phyloP scores from a whole-genome alignment of 2,888 invertebrate species.

The Dinocampus coccinellae region DNA sequence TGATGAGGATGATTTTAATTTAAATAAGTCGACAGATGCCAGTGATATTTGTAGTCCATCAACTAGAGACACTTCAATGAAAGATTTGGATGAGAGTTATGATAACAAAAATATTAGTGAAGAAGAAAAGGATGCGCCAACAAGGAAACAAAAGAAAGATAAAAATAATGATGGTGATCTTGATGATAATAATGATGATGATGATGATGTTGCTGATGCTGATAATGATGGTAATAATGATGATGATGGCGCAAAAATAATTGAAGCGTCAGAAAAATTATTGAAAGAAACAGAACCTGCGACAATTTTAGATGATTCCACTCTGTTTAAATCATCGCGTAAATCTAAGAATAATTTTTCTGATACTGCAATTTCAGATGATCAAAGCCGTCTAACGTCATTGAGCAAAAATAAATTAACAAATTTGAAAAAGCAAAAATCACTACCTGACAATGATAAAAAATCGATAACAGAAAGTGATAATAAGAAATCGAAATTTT shows the following conservation, averaged over 20 bases:
- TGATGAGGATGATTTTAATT: conserved; percentile 66
- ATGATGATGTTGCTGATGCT: conserved; percentile 3
- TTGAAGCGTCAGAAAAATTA: conserved; percentile 59
- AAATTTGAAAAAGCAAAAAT: conserved; percentile 42
- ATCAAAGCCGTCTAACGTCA: not conserved
- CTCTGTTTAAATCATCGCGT: not conserved
- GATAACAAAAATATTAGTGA: conserved; percentile 30
- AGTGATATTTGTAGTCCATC: conserved; percentile 39
- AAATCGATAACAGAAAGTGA: conserved; percentile 46
- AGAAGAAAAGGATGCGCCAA: conserved; percentile 46
- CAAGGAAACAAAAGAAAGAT: conserved; percentile 28
- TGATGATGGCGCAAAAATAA: conserved; percentile 51
- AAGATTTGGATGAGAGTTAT: conserved; percentile 31
- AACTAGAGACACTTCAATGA: conserved; percentile 26
- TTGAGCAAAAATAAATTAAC: conserved; percentile 26
- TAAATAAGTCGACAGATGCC: conserved; percentile 49
- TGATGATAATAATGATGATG: not conserved
- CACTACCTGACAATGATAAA: conserved; percentile 40
- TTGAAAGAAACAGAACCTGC: conserved; percentile 58
- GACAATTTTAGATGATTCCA: not conserved
- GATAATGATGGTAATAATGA: conserved; percentile 33
- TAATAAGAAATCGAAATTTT: conserved; percentile 72
- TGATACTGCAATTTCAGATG: not conserved
- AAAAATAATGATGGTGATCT: not conserved
- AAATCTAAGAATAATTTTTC: conserved; percentile 17